phyloP scores from a whole-genome alignment of 1,140 invertebrate species.

The Drosophila repleta region DNA sequence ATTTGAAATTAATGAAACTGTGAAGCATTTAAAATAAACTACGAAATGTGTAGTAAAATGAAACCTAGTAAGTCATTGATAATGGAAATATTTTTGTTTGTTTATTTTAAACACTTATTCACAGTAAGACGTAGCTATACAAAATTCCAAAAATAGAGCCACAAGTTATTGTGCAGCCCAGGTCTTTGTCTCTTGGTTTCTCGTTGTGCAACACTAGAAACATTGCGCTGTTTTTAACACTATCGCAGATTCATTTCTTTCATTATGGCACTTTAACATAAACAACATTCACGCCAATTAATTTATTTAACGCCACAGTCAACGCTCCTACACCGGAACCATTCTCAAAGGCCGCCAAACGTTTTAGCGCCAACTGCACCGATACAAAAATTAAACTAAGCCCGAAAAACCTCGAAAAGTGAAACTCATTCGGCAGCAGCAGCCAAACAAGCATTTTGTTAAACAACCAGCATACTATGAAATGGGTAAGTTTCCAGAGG shows the following conservation, averaged over 20 bases:
- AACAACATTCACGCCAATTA: constrained; percentile 37
- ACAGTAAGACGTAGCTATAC: constrained; percentile 37
- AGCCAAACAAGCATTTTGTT: constrained; percentile 35
- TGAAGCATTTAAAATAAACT: constrained; percentile 5
- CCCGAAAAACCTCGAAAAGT: constrained; percentile 18
- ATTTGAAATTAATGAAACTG: not conserved
- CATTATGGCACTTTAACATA: constrained; percentile 62
- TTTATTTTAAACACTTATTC: constrained; percentile 31
- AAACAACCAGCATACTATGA: constrained; percentile 51
- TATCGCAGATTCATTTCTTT: constrained; percentile 44
- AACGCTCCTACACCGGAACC: constrained; percentile 17
- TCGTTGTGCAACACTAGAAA: constrained; percentile 46
- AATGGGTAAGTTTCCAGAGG: constrained; percentile 66
- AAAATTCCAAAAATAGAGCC: constrained; percentile 44
- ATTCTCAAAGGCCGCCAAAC: not conserved
- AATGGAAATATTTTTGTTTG: constrained; percentile 32
- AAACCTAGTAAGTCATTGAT: constrained; percentile 41
- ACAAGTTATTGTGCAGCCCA: constrained; percentile 32
- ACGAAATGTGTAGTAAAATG: not conserved
- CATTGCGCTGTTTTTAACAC: constrained; percentile 22
- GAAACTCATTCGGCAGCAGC: constrained; percentile 21
- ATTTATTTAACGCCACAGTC: constrained; percentile 37
- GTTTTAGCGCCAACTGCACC: constrained; percentile 19
- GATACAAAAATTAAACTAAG: not conserved
- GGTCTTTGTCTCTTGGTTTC: constrained; percentile 20